Evolutionary conservation across 2,113 vertebrate genomes (phyloP).

Genomic region (Gadus macrocephalus): DNA sequence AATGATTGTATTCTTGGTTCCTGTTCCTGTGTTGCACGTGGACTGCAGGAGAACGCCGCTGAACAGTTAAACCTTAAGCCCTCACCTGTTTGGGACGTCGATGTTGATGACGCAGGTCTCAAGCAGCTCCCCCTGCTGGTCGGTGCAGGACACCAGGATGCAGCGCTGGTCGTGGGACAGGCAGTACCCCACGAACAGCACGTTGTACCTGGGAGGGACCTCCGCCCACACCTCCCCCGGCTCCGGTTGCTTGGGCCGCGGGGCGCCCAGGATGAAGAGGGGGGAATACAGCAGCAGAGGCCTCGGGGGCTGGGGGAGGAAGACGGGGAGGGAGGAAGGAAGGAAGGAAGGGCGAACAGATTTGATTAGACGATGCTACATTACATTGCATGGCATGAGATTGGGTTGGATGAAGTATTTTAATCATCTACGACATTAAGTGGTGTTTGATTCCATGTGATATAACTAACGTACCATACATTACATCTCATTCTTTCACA

Average conservation of each 20-base stretch:
- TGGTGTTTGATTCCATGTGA: too few relatives aligned
- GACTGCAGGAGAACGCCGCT: too few relatives aligned
- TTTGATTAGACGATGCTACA: too few relatives aligned
- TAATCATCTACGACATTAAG: too few relatives aligned
- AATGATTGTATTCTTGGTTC: too few relatives aligned
- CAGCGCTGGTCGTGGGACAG: conserved; percentile 97
- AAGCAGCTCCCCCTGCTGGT: conserved; percentile 91
- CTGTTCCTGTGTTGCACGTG: too few relatives aligned
- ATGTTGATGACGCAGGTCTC: conserved; percentile 95
- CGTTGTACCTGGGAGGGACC: conserved; percentile 85
- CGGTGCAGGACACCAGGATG: conserved; percentile 95
- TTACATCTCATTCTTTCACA: too few relatives aligned
- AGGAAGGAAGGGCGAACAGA: background rate
- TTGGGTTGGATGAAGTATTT: too few relatives aligned
- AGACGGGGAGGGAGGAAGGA: background rate
- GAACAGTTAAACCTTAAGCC: background rate
- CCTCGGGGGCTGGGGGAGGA: conserved; percentile 77
- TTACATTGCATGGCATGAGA: too few relatives aligned
- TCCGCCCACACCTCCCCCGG: conserved; percentile 88
- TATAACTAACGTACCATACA: too few relatives aligned
- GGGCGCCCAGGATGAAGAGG: conserved; percentile 87
- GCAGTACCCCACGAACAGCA: conserved; percentile 95
- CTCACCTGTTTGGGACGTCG: conserved; percentile 90
- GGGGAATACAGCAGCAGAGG: conserved; percentile 89
- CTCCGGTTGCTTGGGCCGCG: conserved; percentile 88